phyloP scores from a whole-genome alignment of 1,140 invertebrate genomes.

The Drusus annulatus region DNA sequence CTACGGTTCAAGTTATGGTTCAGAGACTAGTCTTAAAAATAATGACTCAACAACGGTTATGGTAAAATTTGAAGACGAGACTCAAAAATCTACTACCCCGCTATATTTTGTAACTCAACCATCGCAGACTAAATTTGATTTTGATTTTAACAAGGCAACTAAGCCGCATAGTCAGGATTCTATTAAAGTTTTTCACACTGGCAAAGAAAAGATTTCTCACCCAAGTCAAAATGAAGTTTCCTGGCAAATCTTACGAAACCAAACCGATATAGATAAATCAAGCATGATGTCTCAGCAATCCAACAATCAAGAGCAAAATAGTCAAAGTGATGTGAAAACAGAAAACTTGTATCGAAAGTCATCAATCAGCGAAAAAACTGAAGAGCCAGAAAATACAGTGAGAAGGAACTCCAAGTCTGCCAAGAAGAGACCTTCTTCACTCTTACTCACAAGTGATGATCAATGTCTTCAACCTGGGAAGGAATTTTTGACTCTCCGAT shows the following conservation, averaged over 20 bases:
- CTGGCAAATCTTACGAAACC: constrained; percentile 28
- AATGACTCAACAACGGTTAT: constrained; percentile 46
- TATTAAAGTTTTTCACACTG: constrained; percentile 3
- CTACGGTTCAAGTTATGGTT: constrained; percentile 42
- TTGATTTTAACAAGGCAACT: constrained; percentile 12
- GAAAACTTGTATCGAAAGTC: constrained; percentile 28
- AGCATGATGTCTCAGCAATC: constrained; percentile 12
- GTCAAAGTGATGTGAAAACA: constrained; percentile 3
- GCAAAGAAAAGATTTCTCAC: constrained; percentile 14
- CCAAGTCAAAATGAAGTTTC: constrained; percentile 19
- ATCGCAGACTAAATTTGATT: constrained; percentile 20
- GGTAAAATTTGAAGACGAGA: constrained; percentile 56
- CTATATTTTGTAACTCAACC: constrained; percentile 19
- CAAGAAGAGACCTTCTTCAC: constrained; percentile 61
- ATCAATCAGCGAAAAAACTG: constrained; percentile 11
- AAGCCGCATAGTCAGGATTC: not conserved
- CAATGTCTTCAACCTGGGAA: constrained; percentile 22
- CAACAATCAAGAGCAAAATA: not conserved
- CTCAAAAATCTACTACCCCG: constrained; percentile 18
- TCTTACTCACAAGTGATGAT: constrained; percentile 59
- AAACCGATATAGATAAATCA: constrained; percentile 30
- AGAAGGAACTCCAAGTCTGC: constrained; percentile 41
- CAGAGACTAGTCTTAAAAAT: constrained; percentile 47
- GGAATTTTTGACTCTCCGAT: constrained; percentile 39
- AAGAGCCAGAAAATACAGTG: constrained; percentile 14